phyloP scores from a whole-genome alignment of 1,140 invertebrate species.

The Pseudomyrmex dendroicus region DNA sequence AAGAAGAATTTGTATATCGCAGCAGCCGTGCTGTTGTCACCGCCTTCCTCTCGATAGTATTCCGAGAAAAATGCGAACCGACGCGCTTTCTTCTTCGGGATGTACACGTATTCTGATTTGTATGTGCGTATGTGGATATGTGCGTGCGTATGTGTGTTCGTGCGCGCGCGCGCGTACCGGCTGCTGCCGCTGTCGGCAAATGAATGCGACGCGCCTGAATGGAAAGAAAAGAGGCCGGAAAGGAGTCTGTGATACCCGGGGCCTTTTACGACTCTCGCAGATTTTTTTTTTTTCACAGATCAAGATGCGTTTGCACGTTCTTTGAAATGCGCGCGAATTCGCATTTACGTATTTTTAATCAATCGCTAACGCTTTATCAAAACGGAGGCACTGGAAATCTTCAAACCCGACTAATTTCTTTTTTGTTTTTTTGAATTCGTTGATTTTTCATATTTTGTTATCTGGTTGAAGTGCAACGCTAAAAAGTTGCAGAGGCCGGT shows the following conservation, averaged over 20 bases:
- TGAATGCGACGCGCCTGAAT: slow-evolving; percentile 40
- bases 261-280: background rate
- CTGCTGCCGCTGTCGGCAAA: slow-evolving; percentile 31
- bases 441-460: background rate
- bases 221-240: slow-evolving; percentile 3
- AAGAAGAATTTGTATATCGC: background rate
- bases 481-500: background rate
- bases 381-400: too few species aligned
- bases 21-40: too few species aligned
- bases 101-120: background rate
- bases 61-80: slow-evolving; percentile 20
- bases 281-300: background rate
- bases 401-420: background rate
- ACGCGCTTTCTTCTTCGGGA: slow-evolving; percentile 67
- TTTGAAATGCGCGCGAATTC: background rate
- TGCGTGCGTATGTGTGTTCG: background rate
- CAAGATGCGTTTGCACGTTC: too few species aligned
- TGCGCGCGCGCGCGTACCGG: background rate
- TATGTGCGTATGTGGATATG: background rate
- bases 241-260: background rate
- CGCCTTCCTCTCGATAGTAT: too few species aligned
- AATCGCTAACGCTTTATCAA: too few species aligned
- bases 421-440: background rate
- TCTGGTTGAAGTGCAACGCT: too few species aligned
- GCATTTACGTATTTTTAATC: too few species aligned